Evolutionary conservation across 1,140 invertebrate species (phyloP).

Genomic region (Heliothis virescens): DNA sequence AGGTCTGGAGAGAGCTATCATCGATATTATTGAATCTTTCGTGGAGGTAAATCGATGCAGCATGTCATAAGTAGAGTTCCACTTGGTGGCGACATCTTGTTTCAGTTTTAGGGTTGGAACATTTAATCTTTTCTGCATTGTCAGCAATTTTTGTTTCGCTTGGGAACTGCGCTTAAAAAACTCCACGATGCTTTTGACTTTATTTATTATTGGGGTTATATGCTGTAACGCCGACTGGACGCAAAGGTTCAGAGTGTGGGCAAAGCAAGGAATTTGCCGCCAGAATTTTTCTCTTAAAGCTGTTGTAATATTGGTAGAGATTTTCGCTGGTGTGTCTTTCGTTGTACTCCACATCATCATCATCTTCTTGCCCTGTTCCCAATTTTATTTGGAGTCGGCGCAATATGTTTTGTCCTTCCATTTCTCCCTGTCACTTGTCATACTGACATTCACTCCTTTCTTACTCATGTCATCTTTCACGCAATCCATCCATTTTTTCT

Average conservation of each 20-base stretch:
- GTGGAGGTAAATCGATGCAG: background rate
- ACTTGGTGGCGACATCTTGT: conserved; percentile 54
- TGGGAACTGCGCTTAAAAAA: conserved; percentile 23
- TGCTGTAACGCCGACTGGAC: conserved; percentile 1
- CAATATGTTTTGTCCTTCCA: too few species aligned
- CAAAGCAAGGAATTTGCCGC: conserved; percentile 35
- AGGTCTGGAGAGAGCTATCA: background rate
- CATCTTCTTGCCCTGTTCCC: too few species aligned
- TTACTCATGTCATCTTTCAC: too few species aligned
- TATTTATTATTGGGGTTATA: background rate
- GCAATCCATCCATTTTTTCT: too few species aligned
- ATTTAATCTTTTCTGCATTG: conserved; percentile 15
- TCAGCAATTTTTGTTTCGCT: background rate
- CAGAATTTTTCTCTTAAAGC: conserved; percentile 29
- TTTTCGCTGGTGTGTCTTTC: too few species aligned
- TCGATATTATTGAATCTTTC: conserved; percentile 10
- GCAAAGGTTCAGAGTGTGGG: conserved; percentile 18
- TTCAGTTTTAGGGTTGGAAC: conserved; percentile 53
- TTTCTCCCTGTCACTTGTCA: too few species aligned
- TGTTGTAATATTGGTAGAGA: conserved; percentile 32
- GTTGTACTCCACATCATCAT: background rate
- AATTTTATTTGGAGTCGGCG: too few species aligned
- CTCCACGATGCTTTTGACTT: conserved; percentile 35
- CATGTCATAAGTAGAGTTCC: conserved; percentile 56
- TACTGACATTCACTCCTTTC: too few species aligned